A percentile compares a stretch with the other conserved stretches of the same genome.
These are phyloP conservation scores for Turdus rufiventris DNA, from an alignment of 2,113 vertebrate genomes.

Conservation along the genomic window DNA sequence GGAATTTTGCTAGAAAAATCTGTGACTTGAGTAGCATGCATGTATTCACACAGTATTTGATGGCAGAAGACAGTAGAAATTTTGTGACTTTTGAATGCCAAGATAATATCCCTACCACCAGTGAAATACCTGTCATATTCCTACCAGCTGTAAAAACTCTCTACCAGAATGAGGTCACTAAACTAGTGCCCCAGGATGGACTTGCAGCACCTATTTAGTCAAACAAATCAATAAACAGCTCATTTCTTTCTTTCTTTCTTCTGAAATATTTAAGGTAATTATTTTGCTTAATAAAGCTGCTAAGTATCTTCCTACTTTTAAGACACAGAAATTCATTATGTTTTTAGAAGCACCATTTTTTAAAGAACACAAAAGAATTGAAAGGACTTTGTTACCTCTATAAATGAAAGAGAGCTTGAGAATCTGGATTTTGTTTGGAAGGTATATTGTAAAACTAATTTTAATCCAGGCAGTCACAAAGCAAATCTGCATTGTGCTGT, in stretches of 20 bases:
- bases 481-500: not conserved
- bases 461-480: not conserved
- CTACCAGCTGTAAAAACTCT: not conserved
- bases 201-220: not conserved
- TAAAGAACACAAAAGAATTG: not conserved
- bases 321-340: not conserved
- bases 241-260: not conserved
- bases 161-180: not conserved
- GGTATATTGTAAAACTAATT: not conserved
- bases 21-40: not conserved
- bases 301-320: not conserved
- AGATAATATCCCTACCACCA: not conserved
- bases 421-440: not conserved
- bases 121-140: not conserved
- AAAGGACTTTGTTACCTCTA: not conserved
- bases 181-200: not conserved
- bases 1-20: not conserved
- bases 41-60: not conserved
- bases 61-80: not conserved
- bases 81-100: not conserved
- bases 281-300: not conserved
- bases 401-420: not conserved
- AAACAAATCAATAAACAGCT: not conserved
- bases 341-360: not conserved
- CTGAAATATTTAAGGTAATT: not conserved